A percentile compares a stretch with the other conserved stretches of the same genome.
Conservation (phyloP, 1,140 invertebrate genomes). For the Caenorhabditis brenneri region DNA sequence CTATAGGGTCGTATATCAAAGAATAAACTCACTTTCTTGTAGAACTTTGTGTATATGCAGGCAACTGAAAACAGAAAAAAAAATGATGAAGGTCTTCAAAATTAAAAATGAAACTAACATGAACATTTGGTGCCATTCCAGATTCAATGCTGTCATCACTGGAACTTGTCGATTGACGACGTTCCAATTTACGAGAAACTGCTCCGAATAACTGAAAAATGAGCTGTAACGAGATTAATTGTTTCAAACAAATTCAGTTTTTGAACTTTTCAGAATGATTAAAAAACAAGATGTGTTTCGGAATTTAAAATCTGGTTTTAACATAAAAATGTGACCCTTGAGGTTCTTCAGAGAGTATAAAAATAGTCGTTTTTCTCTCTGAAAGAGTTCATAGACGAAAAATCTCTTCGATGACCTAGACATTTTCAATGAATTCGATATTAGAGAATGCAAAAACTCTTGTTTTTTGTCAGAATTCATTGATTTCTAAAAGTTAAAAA, state of each 20-base stretch:
- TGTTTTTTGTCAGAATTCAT: too few species aligned
- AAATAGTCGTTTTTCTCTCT: not conserved
- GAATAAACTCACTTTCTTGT: slow-evolving; percentile 44
- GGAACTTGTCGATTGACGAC: slow-evolving; percentile 14
- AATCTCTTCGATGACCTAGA: not conserved
- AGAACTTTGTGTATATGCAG: slow-evolving; percentile 41
- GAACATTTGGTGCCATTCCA: slow-evolving; percentile 26
- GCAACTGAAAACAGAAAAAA: not conserved
- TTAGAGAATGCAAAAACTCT: too few species aligned
- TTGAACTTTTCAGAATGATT: too few species aligned
- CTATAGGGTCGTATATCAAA: too few species aligned
- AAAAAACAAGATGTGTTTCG: too few species aligned
- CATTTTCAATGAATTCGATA: not conserved
- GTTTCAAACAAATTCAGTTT: too few species aligned
- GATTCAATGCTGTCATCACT: slow-evolving; percentile 36
- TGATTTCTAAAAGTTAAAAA: too few species aligned
- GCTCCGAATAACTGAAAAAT: not conserved
- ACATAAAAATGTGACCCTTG: too few species aligned
- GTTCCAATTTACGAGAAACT: slow-evolving; percentile 27
- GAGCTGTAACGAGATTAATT: not conserved
- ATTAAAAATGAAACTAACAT: not conserved
- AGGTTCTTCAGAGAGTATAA: too few species aligned
- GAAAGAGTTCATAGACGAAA: not conserved
- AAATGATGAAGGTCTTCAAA: too few species aligned
- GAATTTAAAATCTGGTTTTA: too few species aligned